Percentiles rank a stretch among this genome's conserved stretches.
Conservation (phyloP, 2,797 vertebrate species). For the Anabacerthia variegaticeps region DNA sequence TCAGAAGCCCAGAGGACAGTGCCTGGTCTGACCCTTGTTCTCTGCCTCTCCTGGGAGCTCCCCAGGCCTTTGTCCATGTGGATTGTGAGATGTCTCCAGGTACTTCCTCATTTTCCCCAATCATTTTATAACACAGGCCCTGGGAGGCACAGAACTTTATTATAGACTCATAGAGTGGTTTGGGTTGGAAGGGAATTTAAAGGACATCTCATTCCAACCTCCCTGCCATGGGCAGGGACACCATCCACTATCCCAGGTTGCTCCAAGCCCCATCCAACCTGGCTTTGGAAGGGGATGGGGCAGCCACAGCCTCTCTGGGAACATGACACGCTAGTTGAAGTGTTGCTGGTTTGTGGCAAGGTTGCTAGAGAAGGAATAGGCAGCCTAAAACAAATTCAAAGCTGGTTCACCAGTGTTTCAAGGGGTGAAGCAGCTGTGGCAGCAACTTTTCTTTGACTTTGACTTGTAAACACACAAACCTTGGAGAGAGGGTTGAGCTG, state of each 20-base stretch:
- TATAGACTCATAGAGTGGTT: not conserved
- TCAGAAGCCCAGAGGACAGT: not conserved
- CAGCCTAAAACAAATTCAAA: not conserved
- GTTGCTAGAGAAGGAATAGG: not conserved
- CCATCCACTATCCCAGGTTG: not conserved
- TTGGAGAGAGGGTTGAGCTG: not conserved
- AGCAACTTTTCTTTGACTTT: not conserved
- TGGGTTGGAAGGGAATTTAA: not conserved
- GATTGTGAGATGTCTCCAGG: not conserved
- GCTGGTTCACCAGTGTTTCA: not conserved
- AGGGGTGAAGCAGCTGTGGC: not conserved
- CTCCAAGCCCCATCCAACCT: fast-evolving
- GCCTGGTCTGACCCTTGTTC: not conserved
- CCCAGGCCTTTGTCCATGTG: fast-evolving
- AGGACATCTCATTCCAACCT: not conserved
- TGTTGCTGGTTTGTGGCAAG: not conserved
- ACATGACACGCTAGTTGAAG: not conserved
- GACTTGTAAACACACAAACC: not conserved
- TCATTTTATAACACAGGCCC: not conserved
- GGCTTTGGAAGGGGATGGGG: not conserved
- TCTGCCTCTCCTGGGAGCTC: not conserved
- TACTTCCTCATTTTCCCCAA: not conserved
- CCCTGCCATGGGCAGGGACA: not conserved
- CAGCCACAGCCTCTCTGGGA: not conserved
- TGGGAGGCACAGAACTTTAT: not conserved